These are phyloP conservation scores for Oscheius sp. DNA, from an alignment of 2,888 invertebrate species.

Conservation along the genomic window DNA sequence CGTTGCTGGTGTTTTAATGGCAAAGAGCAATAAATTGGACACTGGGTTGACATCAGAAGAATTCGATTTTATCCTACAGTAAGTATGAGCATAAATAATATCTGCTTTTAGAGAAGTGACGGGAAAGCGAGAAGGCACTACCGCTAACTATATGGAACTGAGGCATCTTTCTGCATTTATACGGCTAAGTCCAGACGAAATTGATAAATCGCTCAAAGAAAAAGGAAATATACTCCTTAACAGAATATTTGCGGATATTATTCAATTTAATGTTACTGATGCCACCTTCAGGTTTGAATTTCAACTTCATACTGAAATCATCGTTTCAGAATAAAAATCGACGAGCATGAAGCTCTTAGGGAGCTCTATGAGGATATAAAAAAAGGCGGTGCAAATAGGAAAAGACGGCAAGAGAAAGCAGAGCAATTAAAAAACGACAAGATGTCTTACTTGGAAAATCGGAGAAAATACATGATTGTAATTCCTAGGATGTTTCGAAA, in stretches of 20 bases:
- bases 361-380: neutral
- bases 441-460: neutral
- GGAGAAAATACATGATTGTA: conserved; percentile 1
- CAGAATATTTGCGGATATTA: neutral
- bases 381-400: neutral
- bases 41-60: neutral
- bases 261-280: neutral
- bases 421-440: neutral
- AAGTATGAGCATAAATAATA: too few species aligned
- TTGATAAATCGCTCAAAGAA: neutral
- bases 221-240: neutral
- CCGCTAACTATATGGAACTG: neutral
- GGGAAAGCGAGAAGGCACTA: neutral
- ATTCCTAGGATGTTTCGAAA: neutral
- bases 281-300: neutral
- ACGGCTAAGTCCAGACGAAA: neutral
- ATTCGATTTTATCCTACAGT: neutral
- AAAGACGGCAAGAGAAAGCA: neutral
- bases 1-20: neutral
- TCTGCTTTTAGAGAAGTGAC: conserved; percentile 2
- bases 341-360: neutral
- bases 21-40: neutral
- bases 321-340: neutral
- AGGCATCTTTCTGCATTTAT: neutral
- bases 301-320: neutral